Evolutionary conservation across 2,797 vertebrate species (phyloP).

Genomic region (Rhinella marina): DNA sequence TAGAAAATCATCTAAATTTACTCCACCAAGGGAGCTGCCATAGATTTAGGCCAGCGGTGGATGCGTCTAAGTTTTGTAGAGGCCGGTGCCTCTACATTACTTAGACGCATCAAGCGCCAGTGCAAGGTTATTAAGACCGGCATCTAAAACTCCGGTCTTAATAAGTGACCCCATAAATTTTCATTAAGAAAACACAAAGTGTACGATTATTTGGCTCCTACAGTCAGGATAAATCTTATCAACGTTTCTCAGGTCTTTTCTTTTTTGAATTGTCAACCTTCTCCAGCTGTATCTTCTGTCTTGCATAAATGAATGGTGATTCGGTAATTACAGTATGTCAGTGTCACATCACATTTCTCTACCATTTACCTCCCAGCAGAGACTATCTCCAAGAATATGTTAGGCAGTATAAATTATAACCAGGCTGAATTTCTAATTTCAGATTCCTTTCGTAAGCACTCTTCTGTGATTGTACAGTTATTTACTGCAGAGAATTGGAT

Average conservation of each 20-base stretch:
- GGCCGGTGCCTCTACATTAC: too few species aligned
- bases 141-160: too few species aligned
- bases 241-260: not conserved
- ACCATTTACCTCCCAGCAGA: slow-evolving; percentile 42
- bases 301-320: slow-evolving; percentile 42
- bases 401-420: slow-evolving; percentile 29
- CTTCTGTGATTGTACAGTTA: slow-evolving; percentile 18
- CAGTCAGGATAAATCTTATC: not conserved
- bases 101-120: too few species aligned
- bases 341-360: slow-evolving; percentile 27
- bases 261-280: slow-evolving; percentile 12
- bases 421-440: slow-evolving; percentile 15
- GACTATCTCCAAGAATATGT: slow-evolving; percentile 31
- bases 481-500: slow-evolving; percentile 23
- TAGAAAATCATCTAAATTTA: too few species aligned
- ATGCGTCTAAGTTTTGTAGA: too few species aligned
- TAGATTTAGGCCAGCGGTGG: too few species aligned
- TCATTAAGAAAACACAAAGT: not conserved
- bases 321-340: slow-evolving; percentile 46
- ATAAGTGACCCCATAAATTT: not conserved
- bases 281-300: slow-evolving; percentile 31
- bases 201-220: not conserved
- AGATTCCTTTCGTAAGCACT: slow-evolving; percentile 25
- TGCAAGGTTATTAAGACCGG: too few species aligned
- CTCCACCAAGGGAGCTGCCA: too few species aligned